Base-by-base conservation (phyloP, 2,797 vertebrate genomes). In the Melanotaenia boesemani region DNA sequence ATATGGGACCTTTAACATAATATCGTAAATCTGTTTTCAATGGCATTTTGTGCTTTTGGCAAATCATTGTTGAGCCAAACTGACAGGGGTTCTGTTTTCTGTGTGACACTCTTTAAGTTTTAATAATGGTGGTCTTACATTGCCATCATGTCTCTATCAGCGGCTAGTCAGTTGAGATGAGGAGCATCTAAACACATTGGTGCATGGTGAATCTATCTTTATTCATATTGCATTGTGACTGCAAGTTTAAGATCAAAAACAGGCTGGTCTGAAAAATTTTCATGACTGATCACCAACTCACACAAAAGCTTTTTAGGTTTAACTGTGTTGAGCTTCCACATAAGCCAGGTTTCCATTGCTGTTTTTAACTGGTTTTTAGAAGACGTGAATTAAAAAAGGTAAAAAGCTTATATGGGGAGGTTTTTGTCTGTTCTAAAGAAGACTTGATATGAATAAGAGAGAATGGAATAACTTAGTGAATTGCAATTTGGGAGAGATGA, bases 21-120 rank as follows among this genome's bases (percentile, higher is more conserved):
- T 36, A 63, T 58, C 57, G 52, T 16, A 72, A 32, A 69, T 28
- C 20, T 56, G 15, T 44, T 46, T 63, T 13, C 16, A 65, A 72
- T 62, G 24, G 24, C 30, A 44, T 50, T 80, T 41, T 48, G 3
- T 34, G 22, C 39, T 32, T 71, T 67, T 66, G 68, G 34, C 62
- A 58, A 66, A 67, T 82, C 48, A 52, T 59, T 55, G 16, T 39
- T 55, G 63, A 72, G 50, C 70, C 52, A 57, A 77, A 67, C 44
- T 73, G 77, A 74, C 75, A 76, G 39, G 6, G 34, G 50, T 26
- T 70, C 77, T 77, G 66, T 34, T 80, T 76, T 80, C 6, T 74
- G 61, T 78, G 73, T 71, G 67, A 52, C 18, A 5, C 66, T 70
- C 30, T 54, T 69, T 50, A 71, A 32, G 11, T 55, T 71, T 32